These are phyloP conservation scores for Agrilus biguttatus DNA, from an alignment of 2,888 invertebrate species.

Conservation along the genomic window DNA sequence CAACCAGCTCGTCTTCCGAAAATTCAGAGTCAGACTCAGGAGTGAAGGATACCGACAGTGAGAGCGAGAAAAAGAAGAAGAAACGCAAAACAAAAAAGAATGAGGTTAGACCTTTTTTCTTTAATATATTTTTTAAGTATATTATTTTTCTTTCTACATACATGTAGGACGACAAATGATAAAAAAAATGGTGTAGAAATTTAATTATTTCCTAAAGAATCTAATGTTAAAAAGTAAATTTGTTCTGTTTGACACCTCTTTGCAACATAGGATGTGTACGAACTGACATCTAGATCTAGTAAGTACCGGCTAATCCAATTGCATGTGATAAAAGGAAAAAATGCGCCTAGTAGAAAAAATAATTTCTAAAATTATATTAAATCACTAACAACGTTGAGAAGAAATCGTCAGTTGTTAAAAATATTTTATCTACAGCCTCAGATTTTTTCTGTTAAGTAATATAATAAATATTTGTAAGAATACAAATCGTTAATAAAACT, in stretches of 20 bases:
- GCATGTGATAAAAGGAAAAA: constrained; percentile 12
- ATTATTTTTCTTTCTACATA: constrained; percentile 4
- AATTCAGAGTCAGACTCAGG: constrained; percentile 15
- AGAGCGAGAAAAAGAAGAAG: constrained; percentile 33
- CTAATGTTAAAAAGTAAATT: constrained; percentile 38
- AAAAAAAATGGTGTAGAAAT: neutral
- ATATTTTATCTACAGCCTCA: too few relatives aligned
- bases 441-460: too few relatives aligned
- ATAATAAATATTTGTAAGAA: too few relatives aligned
- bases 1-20: constrained; percentile 15
- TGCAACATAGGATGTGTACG: constrained; percentile 58
- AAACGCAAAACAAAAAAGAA: constrained; percentile 32
- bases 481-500: too few relatives aligned
- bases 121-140: constrained; percentile 2
- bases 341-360: too few relatives aligned
- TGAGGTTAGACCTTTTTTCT: constrained; percentile 24
- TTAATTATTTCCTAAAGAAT: constrained; percentile 1
- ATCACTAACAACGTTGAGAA: too few relatives aligned
- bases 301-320: constrained; percentile 27
- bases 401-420: too few relatives aligned
- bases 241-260: constrained; percentile 61
- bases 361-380: too few relatives aligned
- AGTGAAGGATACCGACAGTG: constrained; percentile 25
- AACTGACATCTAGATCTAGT: constrained; percentile 22
- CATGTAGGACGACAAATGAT: constrained; percentile 1